A percentile compares a stretch with the other conserved stretches of the same genome.
Conservation (phyloP, 2,113 vertebrate species). For the Ammodytes marinus region DNA sequence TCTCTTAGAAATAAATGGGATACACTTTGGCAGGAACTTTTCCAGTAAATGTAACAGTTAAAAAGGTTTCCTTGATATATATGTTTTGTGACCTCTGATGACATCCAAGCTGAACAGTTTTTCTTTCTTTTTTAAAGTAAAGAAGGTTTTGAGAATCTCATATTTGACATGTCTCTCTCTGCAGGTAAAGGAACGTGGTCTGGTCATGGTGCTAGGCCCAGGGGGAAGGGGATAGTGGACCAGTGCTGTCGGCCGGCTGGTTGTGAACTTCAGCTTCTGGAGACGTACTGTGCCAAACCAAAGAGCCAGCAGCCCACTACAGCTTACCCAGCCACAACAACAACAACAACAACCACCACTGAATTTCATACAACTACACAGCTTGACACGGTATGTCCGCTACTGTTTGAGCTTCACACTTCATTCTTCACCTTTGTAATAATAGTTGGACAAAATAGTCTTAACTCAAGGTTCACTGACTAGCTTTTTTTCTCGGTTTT, state of each 20-base stretch:
- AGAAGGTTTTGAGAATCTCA: neutral
- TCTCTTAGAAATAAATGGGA: too few species aligned
- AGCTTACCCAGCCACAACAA: slow-evolving; percentile 22
- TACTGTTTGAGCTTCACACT: neutral
- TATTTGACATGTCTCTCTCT: neutral
- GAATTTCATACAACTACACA: neutral
- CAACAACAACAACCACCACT: neutral
- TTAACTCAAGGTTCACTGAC: neutral
- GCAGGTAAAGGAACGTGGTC: slow-evolving; percentile 72
- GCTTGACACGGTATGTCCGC: slow-evolving; percentile 31
- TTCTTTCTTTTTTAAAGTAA: neutral
- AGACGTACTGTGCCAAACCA: slow-evolving; percentile 76
- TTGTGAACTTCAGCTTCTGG: slow-evolving; percentile 76
- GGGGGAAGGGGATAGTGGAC: slow-evolving; percentile 76
- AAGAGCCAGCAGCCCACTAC: slow-evolving; percentile 41
- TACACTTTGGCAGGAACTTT: neutral
- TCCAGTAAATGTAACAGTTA: too few species aligned
- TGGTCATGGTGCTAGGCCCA: slow-evolving; percentile 66
- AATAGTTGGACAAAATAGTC: too few species aligned
- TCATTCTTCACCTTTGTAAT: neutral
- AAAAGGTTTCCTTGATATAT: neutral
- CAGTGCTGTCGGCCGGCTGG: slow-evolving; percentile 67
- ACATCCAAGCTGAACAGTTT: neutral
- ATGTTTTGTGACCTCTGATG: neutral
- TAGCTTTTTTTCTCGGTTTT: neutral